Evolutionary conservation across 1,140 invertebrate species (phyloP).

Genomic region (Thereuonema tuberculata): DNA sequence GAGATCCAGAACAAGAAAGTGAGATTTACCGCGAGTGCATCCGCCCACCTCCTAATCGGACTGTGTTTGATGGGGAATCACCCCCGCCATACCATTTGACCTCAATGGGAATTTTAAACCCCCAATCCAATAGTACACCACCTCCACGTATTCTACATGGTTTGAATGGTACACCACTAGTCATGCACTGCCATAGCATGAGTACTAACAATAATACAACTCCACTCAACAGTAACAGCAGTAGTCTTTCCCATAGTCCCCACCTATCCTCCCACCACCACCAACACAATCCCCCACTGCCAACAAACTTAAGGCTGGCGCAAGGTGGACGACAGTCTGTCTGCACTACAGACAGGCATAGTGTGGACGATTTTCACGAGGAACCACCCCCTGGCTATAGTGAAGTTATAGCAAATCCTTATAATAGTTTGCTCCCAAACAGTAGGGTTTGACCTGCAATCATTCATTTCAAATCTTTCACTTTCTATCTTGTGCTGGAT

Average conservation of each 20-base stretch:
- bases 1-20: constrained; percentile 46
- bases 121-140: constrained; percentile 7
- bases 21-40: constrained; percentile 54
- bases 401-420: constrained; percentile 4
- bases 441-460: background rate
- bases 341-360: background rate
- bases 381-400: background rate
- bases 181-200: constrained; percentile 19
- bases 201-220: constrained; percentile 8
- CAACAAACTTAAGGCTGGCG: background rate
- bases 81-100: constrained; percentile 47
- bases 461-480: background rate
- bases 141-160: background rate
- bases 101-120: constrained; percentile 34
- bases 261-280: background rate
- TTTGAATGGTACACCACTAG: constrained; percentile 13
- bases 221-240: background rate
- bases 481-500: background rate
- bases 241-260: background rate
- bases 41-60: constrained; percentile 52
- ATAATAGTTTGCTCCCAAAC: background rate
- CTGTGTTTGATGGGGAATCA: constrained; percentile 49
- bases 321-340: background rate
- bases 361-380: too few species aligned
- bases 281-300: background rate